A percentile compares a stretch with the other conserved stretches of the same genome.
phyloP scores from a whole-genome alignment of 2,888 invertebrate species.

The Acleris literana region DNA sequence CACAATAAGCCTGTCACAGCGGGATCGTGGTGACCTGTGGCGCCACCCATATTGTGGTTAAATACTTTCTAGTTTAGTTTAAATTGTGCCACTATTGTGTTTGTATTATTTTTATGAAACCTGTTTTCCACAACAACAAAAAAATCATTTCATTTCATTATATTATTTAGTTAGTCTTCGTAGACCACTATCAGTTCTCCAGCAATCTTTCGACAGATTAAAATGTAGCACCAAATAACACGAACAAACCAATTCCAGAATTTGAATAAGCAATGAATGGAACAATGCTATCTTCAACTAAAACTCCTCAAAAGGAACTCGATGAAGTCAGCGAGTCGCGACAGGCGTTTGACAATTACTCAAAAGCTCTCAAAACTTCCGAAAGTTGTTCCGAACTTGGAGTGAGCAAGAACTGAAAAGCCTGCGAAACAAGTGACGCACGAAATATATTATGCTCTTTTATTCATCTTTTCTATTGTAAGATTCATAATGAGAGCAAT shows the following conservation, averaged over 20 bases:
- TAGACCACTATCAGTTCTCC: too few relatives aligned
- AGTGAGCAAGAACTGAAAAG: slow-evolving; percentile 20
- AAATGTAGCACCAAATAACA: neutral
- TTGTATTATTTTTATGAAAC: too few relatives aligned
- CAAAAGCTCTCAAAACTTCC: slow-evolving; percentile 22
- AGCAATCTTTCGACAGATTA: too few relatives aligned
- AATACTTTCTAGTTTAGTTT: too few relatives aligned
- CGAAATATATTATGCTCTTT: slow-evolving; percentile 2
- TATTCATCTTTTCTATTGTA: neutral
- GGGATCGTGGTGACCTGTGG: too few relatives aligned
- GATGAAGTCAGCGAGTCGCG: slow-evolving; percentile 12
- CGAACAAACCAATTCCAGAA: neutral
- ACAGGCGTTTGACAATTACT: slow-evolving; percentile 27
- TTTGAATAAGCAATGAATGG: slow-evolving; percentile 4
- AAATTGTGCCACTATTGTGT: too few relatives aligned
- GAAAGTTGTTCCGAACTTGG: slow-evolving; percentile 20
- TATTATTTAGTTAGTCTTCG: too few relatives aligned
- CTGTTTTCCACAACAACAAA: too few relatives aligned
- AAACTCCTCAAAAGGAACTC: slow-evolving; percentile 3
- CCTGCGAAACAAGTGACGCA: slow-evolving; percentile 1
- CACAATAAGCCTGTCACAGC: too few relatives aligned
- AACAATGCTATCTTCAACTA: slow-evolving; percentile 21
- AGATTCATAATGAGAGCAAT: neutral
- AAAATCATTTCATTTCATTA: too few relatives aligned
- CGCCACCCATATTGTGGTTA: too few relatives aligned